Conservation (phyloP, 2,113 vertebrate genomes). For the Tupaia tana region DNA sequence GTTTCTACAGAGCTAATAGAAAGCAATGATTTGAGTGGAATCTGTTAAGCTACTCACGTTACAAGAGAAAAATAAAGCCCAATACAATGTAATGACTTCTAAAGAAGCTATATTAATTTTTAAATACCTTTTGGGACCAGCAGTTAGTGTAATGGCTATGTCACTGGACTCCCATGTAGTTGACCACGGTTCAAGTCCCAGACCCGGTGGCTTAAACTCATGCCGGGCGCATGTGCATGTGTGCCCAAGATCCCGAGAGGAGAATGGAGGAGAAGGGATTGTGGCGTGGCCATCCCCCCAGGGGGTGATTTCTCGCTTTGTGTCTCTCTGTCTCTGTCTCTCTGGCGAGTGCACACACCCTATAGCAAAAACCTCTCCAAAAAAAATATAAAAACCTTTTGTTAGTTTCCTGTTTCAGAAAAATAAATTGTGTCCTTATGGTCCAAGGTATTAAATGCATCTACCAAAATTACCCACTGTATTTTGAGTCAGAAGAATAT, state of each 20-base stretch:
- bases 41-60: not conserved
- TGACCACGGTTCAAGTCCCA: too few species aligned
- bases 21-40: not conserved
- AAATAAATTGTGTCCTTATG: not conserved
- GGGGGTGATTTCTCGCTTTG: too few species aligned
- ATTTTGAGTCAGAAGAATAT: constrained; percentile 38
- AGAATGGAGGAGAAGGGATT: too few species aligned
- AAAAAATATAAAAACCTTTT: not conserved
- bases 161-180: too few species aligned
- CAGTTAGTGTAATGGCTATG: too few species aligned
- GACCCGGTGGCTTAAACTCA: too few species aligned
- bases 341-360: too few species aligned
- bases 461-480: not conserved
- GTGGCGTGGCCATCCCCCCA: too few species aligned
- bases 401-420: not conserved
- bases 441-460: not conserved
- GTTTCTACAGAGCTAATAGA: not conserved
- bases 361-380: too few species aligned
- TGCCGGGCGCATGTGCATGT: too few species aligned
- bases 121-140: not conserved
- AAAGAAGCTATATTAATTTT: not conserved
- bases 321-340: too few species aligned
- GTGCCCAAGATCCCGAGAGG: too few species aligned
- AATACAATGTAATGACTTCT: not conserved
- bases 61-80: constrained; percentile 13